A percentile compares a stretch with the other conserved stretches of the same genome.
phyloP scores from a whole-genome alignment of 2,797 vertebrate genomes.

The Enteromius radiatus region DNA sequence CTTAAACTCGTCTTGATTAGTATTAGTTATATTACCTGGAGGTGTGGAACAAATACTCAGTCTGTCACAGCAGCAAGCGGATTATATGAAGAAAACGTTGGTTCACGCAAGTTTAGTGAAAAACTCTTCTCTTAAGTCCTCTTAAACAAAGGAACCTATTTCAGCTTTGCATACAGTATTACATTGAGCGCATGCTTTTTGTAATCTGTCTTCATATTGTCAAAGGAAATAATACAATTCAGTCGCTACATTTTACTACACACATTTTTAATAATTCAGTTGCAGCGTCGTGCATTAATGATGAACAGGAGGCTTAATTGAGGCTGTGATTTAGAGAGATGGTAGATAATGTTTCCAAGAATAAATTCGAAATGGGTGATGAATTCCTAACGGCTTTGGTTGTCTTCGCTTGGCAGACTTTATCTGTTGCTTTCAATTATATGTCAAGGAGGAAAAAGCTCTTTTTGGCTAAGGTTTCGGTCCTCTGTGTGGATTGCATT shows the following conservation, averaged over 20 bases:
- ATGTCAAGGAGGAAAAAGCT: slow-evolving; percentile 15
- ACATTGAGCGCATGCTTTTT: too few relatives aligned
- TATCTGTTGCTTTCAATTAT: slow-evolving; percentile 42
- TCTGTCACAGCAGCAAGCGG: neutral
- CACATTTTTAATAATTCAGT: slow-evolving; percentile 23
- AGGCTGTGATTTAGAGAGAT: slow-evolving; percentile 33
- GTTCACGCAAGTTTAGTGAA: neutral
- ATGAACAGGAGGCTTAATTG: slow-evolving; percentile 42
- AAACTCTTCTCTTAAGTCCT: neutral
- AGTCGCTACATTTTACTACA: neutral
- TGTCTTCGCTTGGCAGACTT: slow-evolving; percentile 31
- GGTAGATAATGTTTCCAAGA: slow-evolving; percentile 34
- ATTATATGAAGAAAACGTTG: neutral
- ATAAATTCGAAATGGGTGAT: slow-evolving; percentile 27
- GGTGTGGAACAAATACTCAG: slow-evolving; percentile 25
- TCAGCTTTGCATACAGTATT: neutral
- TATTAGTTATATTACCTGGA: slow-evolving; percentile 17
- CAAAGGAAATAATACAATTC: neutral
- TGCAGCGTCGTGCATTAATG: slow-evolving; percentile 29
- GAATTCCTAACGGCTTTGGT: slow-evolving; percentile 24
- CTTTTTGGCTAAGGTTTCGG: slow-evolving; percentile 24
- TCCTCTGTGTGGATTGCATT: slow-evolving; percentile 32
- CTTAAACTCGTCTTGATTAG: neutral
- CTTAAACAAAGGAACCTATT: neutral
- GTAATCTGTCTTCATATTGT: slow-evolving; percentile 7